Conservation (phyloP, 2,113 vertebrate species). For the Halichoeres trimaculatus region DNA sequence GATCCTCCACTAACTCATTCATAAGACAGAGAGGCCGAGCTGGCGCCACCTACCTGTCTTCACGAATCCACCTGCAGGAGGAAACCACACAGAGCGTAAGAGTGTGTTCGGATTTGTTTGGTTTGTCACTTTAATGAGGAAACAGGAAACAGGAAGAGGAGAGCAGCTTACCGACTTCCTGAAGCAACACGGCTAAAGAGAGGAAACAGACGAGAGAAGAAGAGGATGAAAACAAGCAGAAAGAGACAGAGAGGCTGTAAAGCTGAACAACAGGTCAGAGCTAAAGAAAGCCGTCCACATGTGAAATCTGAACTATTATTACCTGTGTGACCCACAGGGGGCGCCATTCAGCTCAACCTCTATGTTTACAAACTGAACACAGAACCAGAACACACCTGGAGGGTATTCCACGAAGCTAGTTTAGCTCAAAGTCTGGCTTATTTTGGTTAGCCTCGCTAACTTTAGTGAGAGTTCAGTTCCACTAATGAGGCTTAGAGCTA, state of each 20-base stretch:
- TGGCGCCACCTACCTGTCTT: conserved; percentile 54
- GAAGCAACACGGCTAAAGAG: conserved; percentile 72
- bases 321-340: no score
- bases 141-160: background rate
- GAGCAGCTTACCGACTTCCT: conserved; percentile 69
- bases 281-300: no score
- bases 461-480: no score
- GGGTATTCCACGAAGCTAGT: no score
- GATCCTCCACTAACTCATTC: no score
- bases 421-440: no score
- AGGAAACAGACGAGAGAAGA: conserved; percentile 21
- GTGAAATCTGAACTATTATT: no score
- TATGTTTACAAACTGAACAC: no score
- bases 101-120: background rate
- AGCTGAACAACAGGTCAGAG: conserved; percentile 4
- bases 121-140: background rate
- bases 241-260: conserved; percentile 70
- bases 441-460: no score
- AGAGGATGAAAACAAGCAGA: conserved; percentile 42
- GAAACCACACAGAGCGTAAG: background rate
- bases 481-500: no score
- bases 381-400: no score
- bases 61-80: conserved; percentile 66
- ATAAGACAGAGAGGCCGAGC: background rate
- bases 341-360: no score